phyloP scores from a whole-genome alignment of 2,797 vertebrate genomes.

The Chiloscyllium punctatum region DNA sequence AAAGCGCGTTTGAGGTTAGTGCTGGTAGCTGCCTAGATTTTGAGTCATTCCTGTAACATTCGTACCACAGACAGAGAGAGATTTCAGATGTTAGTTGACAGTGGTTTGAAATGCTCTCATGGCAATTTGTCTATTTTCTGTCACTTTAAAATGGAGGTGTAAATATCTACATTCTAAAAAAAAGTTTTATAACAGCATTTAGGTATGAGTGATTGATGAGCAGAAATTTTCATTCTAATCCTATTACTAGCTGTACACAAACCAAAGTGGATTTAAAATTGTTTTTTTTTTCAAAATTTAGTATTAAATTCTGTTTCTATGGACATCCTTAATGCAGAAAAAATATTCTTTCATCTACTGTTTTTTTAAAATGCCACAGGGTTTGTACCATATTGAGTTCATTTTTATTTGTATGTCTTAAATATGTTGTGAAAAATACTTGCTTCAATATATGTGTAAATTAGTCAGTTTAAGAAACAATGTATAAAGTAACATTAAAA shows the following conservation, averaged over 20 bases:
- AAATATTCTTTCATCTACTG: conserved; percentile 49
- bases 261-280: conserved; percentile 49
- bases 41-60: background rate
- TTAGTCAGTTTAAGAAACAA: conserved; percentile 29
- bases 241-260: conserved; percentile 48
- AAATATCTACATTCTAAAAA: background rate
- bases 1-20: background rate
- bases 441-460: conserved; percentile 2
- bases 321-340: conserved; percentile 45
- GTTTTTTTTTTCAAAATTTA: conserved; percentile 42
- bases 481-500: conserved; percentile 5
- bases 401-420: conserved; percentile 45
- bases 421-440: conserved; percentile 42
- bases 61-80: background rate
- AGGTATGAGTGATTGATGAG: conserved; percentile 51
- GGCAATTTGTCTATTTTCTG: background rate
- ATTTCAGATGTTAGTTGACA: background rate
- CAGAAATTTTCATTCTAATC: conserved; percentile 51
- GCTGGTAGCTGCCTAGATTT: background rate
- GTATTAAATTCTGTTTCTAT: conserved; percentile 47
- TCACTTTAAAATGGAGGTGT: background rate
- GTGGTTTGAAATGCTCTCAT: background rate
- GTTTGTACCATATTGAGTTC: conserved; percentile 13
- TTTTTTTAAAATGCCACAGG: conserved; percentile 42
- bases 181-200: background rate